These are phyloP conservation scores for Sebastolobus altivelis DNA, from an alignment of 2,797 vertebrate species.

Conservation along the genomic window DNA sequence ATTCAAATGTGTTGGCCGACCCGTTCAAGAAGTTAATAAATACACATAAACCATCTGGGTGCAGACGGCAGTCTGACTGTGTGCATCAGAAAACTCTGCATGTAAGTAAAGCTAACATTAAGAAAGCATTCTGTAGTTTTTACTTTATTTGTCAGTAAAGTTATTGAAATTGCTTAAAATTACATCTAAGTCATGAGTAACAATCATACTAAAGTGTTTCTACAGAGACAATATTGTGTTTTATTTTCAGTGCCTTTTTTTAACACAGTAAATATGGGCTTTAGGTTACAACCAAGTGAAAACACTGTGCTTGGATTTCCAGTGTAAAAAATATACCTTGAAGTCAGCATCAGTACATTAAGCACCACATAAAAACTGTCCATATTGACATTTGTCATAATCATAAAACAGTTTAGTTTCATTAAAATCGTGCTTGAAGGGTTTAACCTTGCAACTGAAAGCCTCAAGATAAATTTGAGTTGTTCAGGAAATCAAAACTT, in stretches of 20 bases:
- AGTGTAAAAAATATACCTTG: neutral
- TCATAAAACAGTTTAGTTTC: slow-evolving; percentile 12
- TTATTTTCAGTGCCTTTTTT: neutral
- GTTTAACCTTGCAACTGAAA: neutral
- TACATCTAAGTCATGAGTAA: neutral
- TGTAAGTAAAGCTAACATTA: neutral
- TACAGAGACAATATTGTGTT: neutral
- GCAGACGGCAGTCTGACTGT: neutral
- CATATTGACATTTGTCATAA: slow-evolving; percentile 5
- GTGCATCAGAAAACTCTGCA: neutral
- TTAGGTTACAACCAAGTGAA: neutral
- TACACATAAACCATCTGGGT: slow-evolving; percentile 47
- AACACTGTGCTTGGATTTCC: neutral
- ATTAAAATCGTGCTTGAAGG: neutral
- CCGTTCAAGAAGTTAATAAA: slow-evolving; percentile 19
- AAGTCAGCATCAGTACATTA: slow-evolving; percentile 14
- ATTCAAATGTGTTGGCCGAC: slow-evolving; percentile 37
- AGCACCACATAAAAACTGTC: slow-evolving; percentile 8
- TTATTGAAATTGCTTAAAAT: neutral
- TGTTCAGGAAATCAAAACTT: slow-evolving; percentile 11
- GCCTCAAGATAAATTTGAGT: neutral
- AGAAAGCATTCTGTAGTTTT: neutral
- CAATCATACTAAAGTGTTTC: neutral
- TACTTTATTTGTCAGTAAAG: neutral
- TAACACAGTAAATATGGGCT: neutral